Evolutionary conservation across 2,797 vertebrate genomes (phyloP).

Genomic region (Enoplosus armatus): DNA sequence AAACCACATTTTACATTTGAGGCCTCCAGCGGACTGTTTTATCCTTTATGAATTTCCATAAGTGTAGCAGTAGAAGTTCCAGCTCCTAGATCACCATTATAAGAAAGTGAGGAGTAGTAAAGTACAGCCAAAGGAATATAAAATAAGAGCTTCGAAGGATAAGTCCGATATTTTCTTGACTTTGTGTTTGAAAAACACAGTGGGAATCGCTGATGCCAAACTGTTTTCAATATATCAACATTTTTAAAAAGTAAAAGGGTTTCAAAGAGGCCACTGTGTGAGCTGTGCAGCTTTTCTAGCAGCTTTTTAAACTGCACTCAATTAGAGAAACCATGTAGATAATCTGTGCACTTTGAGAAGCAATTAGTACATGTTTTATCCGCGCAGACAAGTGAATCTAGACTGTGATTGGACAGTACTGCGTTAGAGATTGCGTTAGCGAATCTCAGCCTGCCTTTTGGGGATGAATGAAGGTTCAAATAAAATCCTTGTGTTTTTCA

Average conservation of each 20-base stretch:
- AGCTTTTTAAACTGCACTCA: no score
- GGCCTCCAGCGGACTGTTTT: not conserved
- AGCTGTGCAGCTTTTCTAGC: no score
- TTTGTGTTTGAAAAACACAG: not conserved
- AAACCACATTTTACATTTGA: not conserved
- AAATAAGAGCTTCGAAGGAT: not conserved
- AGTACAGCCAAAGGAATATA: not conserved
- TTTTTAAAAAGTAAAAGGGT: not conserved
- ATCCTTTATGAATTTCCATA: not conserved
- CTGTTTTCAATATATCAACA: not conserved
- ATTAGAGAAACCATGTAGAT: not conserved
- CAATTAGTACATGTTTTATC: not conserved
- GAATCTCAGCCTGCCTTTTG: not conserved
- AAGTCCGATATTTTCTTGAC: not conserved
- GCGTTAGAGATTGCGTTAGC: not conserved
- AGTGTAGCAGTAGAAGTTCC: not conserved
- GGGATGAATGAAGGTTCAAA: not conserved
- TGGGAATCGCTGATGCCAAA: not conserved
- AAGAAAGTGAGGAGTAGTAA: not conserved
- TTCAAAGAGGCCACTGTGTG: not conserved
- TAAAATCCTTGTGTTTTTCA: conserved; percentile 60
- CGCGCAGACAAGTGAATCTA: not conserved
- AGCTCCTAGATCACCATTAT: not conserved
- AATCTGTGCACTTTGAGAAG: not conserved
- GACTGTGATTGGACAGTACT: not conserved